Percentiles rank a stretch among this genome's conserved stretches.
Evolutionary conservation across 2,113 vertebrate species (phyloP).

Genomic region (Centrocercus urophasianus): DNA sequence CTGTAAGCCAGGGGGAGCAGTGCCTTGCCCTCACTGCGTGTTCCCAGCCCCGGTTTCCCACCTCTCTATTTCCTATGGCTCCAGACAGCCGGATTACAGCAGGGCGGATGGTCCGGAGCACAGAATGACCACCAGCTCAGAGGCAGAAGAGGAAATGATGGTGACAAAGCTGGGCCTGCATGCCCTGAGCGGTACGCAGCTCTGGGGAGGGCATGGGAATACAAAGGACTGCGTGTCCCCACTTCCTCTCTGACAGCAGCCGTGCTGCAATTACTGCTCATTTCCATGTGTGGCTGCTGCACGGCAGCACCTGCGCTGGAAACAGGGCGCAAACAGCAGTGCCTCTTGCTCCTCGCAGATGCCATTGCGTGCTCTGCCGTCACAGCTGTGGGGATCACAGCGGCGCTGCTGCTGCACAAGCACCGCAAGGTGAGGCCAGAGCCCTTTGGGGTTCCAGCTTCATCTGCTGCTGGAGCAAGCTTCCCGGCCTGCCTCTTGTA

Average conservation of each 20-base stretch:
- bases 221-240: no score
- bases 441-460: not conserved
- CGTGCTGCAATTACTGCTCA: no score
- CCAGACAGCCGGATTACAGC: not conserved
- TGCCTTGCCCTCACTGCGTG: accelerated
- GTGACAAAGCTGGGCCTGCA: constrained; percentile 77
- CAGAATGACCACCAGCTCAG: not conserved
- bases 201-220: not conserved
- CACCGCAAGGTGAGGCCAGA: constrained; percentile 78
- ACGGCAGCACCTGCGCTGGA: not conserved
- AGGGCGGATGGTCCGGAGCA: not conserved
- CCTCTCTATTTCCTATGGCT: not conserved
- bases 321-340: not conserved
- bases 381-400: constrained; percentile 84
- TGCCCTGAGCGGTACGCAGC: constrained; percentile 75
- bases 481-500: not conserved
- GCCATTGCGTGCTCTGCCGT: constrained; percentile 79
- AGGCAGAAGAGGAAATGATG: constrained; percentile 59
- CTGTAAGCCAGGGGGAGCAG: constrained; percentile 69
- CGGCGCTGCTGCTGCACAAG: constrained; percentile 85
- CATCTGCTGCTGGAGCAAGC: not conserved
- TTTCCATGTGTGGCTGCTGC: not conserved
- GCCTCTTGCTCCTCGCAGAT: constrained; percentile 64
- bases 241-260: not conserved
- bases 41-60: accelerated